These are phyloP conservation scores for Furcula furcula DNA, from an alignment of 2,888 invertebrate species.

Conservation along the genomic window DNA sequence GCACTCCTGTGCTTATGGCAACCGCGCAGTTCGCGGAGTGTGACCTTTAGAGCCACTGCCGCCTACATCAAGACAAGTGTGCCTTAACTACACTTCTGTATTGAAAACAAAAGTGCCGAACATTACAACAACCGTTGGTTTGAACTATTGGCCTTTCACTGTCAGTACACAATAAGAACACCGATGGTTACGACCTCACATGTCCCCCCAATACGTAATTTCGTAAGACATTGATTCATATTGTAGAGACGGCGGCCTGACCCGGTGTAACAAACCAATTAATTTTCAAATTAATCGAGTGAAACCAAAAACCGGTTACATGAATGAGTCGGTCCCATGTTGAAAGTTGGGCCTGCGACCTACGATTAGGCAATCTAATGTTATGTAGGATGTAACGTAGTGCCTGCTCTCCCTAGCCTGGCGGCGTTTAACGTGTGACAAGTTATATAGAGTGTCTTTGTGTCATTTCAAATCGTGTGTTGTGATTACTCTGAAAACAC, in stretches of 20 bases:
- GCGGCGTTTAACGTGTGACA: slow-evolving; percentile 6
- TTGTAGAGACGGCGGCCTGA: slow-evolving; percentile 46
- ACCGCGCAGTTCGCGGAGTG: slow-evolving; percentile 23
- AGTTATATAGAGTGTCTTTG: slow-evolving; percentile 21
- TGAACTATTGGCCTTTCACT: not conserved
- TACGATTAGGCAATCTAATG: slow-evolving; percentile 63
- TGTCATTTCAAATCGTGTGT: too few relatives aligned
- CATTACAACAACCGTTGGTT: too few relatives aligned
- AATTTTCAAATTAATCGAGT: slow-evolving; percentile 71
- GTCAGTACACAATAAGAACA: not conserved
- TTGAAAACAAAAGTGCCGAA: too few relatives aligned
- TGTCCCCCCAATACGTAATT: slow-evolving; percentile 22
- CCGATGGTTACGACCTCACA: not conserved
- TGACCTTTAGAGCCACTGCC: slow-evolving; percentile 21
- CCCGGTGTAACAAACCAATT: slow-evolving; percentile 63
- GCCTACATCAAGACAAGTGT: slow-evolving; percentile 17
- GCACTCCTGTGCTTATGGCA: slow-evolving; percentile 33
- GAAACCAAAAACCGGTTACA: slow-evolving; percentile 64
- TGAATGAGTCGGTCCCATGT: slow-evolving; percentile 57
- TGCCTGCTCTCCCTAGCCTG: slow-evolving; percentile 12
- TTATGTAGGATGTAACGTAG: slow-evolving; percentile 57
- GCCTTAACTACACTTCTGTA: too few relatives aligned
- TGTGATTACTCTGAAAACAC: too few relatives aligned
- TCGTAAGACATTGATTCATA: slow-evolving; percentile 59
- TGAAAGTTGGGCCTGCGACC: slow-evolving; percentile 68